Base-by-base conservation (phyloP, 2,797 vertebrate species). In the Platalea minor region DNA sequence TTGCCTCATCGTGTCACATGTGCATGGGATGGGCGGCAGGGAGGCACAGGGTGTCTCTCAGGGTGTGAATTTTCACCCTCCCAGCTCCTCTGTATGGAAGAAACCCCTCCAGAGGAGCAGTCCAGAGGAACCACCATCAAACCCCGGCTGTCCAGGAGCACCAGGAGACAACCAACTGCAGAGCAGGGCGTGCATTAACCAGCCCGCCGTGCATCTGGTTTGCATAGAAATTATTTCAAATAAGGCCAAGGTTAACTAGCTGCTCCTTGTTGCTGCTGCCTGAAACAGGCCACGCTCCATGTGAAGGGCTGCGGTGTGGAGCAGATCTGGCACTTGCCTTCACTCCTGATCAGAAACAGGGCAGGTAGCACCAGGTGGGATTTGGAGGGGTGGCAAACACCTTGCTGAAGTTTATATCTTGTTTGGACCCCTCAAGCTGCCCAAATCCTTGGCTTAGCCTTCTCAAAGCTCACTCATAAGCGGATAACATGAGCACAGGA, bases 181-280 rank as follows among this genome's bases (percentile, higher is more conserved):
- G 39, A 77, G 17, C 0, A 0, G 11, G 25, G 25, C 1, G 0
- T 72, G n/a, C 24, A n/a, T 43, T 85, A 64, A 60, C 39, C 37
- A 61, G 11, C 15, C 43, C 5, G 2, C 21, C 0, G 0, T 41
- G 23, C 41, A 19, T 39, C 41, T 74, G 25, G 14, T 86, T 57
- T 72, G 28, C 7, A 13, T 4, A 65, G 24, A 29, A 76, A 65
- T 89, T 95, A 61, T 63, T 80, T 74, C 51, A 86, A 41, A 74
- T 60, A 48, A 51, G 37, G 15, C 5, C 13, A 39, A 59, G 39
- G 33, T 64, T 92, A 92, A 92, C 76, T 53, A 54, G 8, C 19
- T 78, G 33, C 25, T 81, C 3, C 80, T 70, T 7, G 31, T 45
- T 80, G 67, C 64, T 53, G 17, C 24, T 88, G 45, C 41, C 64